These are phyloP conservation scores for Botia almorhae DNA, from an alignment of 2,797 vertebrate genomes.

Conservation along the genomic window DNA sequence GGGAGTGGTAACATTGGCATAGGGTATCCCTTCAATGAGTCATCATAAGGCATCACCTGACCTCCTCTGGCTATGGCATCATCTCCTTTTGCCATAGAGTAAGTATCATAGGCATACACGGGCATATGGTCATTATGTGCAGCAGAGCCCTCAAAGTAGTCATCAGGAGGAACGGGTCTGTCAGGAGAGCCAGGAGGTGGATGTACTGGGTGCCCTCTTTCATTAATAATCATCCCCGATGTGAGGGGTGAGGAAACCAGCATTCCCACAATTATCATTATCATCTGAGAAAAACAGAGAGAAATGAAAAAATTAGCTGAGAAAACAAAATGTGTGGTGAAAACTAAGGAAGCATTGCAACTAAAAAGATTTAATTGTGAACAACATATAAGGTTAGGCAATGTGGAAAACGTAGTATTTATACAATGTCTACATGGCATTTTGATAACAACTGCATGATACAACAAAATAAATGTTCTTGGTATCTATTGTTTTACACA, in stretches of 20 bases:
- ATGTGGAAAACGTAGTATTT: not conserved
- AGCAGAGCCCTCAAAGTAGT: conserved; percentile 6
- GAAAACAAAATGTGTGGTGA: not conserved
- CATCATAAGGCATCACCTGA: not conserved
- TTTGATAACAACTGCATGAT: too few species aligned
- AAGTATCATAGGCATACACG: not conserved
- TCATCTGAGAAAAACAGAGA: conserved; percentile 65
- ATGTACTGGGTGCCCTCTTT: conserved; percentile 2
- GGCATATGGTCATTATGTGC: not conserved
- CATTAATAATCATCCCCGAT: conserved; percentile 51
- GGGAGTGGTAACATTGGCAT: not conserved
- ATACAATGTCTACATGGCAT: not conserved
- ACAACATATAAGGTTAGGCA: not conserved
- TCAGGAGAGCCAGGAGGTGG: conserved; percentile 45
- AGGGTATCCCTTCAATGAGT: conserved; percentile 1
- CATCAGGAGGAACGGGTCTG: conserved; percentile 38
- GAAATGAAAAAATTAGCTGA: not conserved
- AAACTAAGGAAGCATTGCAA: not conserved
- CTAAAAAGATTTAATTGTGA: not conserved
- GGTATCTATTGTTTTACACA: too few species aligned
- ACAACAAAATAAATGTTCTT: too few species aligned
- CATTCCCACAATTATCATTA: conserved; percentile 62
- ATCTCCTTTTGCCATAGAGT: not conserved
- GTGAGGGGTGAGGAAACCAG: conserved; percentile 61
- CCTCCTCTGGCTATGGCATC: conserved; percentile 19